Evolutionary conservation across 2,888 invertebrate species (phyloP), one percentile per base, ranked within the genome.

Genomic region (Epistrophe grossulariae): DNA sequence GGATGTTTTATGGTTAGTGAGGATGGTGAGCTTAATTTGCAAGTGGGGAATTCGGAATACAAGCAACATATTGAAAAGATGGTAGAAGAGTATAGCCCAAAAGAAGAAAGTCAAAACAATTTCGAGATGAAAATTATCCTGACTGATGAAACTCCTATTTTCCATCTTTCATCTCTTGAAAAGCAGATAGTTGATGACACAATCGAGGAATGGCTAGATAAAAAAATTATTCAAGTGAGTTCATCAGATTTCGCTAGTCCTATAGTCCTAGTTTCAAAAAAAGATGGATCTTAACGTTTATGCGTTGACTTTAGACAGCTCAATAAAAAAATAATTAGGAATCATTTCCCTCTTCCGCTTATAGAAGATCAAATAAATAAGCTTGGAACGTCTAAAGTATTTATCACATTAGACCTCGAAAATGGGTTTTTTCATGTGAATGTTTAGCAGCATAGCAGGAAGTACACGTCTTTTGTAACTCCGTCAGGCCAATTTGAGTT

Each of bases 401-500:
- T 74, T 91, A 91, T 45, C 90, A 92, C 70, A 88, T 17, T 71
- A 9, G 71, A 71, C 17, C 24, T 59, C 13, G 71, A 71, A 9
- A 45, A 59, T 59, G 57, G 59, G 4, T 59, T 48, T 13, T 55
- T 52, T 52, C 50, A 52, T 24, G 50, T 52, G 19, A 24, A 17
- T 24, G 50, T 52, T 19, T 19, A 17, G 11, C 24, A 52, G 24
- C 11, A 11, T 10, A 52, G 50, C 50, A 52, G 38, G 11, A 11
- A 38, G 19, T 52, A 52, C 19, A 52, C 50, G 1, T 85, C 91
- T 0, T 91, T 91, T 59, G 83, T 90, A 2, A 90, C 90, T 4
- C 89, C 89, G 0, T 84, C 88, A 9, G 90, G 90, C 0, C 89
- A 89, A 28, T 90, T 84, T 24, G 89, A 91, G 31, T 90, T 89